phyloP scores from a whole-genome alignment of 2,113 vertebrate genomes.

The Plecotus auritus region DNA sequence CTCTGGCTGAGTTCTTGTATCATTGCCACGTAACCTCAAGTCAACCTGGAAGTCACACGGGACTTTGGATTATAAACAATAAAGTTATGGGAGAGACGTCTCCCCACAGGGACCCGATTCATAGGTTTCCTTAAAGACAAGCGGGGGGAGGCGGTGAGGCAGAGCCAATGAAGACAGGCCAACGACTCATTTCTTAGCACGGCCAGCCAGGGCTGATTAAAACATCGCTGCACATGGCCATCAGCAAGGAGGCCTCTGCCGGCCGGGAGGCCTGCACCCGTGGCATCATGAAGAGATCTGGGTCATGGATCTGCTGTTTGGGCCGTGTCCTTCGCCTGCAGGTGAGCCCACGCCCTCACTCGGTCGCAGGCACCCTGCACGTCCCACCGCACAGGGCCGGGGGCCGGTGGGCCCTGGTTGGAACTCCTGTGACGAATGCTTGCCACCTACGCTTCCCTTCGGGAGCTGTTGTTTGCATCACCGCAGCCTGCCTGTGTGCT shows the following conservation, averaged over 20 bases:
- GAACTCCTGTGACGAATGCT: conserved; percentile 84
- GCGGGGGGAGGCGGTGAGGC: no score
- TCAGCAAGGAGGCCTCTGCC: background rate
- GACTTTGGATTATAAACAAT: conserved; percentile 44
- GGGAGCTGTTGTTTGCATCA: conserved; percentile 83
- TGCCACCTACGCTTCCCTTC: conserved; percentile 81
- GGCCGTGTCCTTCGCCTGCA: conserved; percentile 54
- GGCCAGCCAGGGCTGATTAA: conserved; percentile 38
- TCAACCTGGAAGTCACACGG: conserved; percentile 33
- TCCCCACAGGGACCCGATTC: background rate
- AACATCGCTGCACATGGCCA: conserved; percentile 39
- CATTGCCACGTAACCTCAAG: conserved; percentile 8
- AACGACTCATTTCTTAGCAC: conserved; percentile 44
- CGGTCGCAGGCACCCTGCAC: conserved; percentile 72
- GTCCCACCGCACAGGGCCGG: conserved; percentile 64
- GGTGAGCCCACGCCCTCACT: conserved; percentile 25
- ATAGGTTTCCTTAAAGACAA: conserved; percentile 27
- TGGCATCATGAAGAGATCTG: conserved; percentile 54
- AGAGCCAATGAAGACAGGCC: background rate
- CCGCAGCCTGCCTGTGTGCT: conserved; percentile 77
- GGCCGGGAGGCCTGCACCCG: background rate
- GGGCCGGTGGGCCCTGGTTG: conserved; percentile 81
- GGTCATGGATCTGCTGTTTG: conserved; percentile 68
- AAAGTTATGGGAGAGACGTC: conserved; percentile 17
- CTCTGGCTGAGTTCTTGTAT: conserved; percentile 30